Base-by-base conservation (phyloP, 2,888 invertebrate genomes). In the Nemoura dubitans region DNA sequence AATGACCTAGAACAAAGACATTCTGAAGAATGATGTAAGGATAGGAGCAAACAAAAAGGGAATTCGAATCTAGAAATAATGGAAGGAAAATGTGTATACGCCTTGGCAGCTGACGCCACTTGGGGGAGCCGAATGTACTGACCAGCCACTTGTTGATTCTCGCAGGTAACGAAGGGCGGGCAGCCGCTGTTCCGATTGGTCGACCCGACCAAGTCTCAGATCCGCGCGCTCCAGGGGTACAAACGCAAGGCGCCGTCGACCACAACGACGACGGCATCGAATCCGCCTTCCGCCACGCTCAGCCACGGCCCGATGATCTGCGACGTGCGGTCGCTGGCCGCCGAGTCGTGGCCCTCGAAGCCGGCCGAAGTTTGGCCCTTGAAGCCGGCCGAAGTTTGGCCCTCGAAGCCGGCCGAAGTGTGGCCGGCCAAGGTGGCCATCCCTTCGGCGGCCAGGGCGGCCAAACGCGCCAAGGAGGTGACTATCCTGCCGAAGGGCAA, bases 401-500 rank as follows among this genome's bases (percentile, higher is more conserved):
- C n/a, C n/a, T 89, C 90, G n/a, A 87, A 90, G 28, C 89, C 90
- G 14, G 76, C 87, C 14, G 88, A 88, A 83, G 85, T 80, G 84
- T 42, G 28, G 86, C 25, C 86, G 86, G 86, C 86, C 87, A 43
- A 91, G 88, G 89, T 91, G 88, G 91, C 91, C 27, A 91, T 91
- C 88, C 91, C 91, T n/a, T n/a, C n/a, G 26, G 6, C 82, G n/a
- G 43, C 25, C 10, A 83, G 16, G 10, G 90, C 91, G 86, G 91
- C 91, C 42, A 90, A 91, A 86, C 90, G 91, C 88, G 89, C 90
- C 80, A 89, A 89, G 59, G 91, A 92, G 82, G 91, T 92, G 86
- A 91, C 93, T 90, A 92, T 94, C 86, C 92, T 96, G 92, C 96
- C 96, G 84, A 96, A 96, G 30, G 59, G 59, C 59, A 59, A 59